Base-by-base conservation (phyloP, 2,113 vertebrate species). In the Pantherophis guttatus region DNA sequence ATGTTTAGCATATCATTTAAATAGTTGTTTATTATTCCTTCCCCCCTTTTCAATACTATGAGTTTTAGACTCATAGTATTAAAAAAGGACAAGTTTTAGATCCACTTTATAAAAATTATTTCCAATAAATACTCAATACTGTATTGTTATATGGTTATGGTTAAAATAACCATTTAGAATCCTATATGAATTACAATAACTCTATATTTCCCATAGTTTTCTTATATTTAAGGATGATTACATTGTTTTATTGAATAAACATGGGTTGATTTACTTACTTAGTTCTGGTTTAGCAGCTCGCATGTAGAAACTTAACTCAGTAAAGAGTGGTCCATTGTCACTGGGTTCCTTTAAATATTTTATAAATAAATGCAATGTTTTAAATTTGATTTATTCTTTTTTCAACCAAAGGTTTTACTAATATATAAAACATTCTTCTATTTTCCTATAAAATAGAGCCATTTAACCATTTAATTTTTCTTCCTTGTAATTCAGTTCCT, bases 261-360 rank as follows among this genome's bases (percentile, higher is more conserved):
- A 17, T 57, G 94, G 94, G 87, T 23, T 11, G 94, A 81, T 94
- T 95, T 92, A 95, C 99, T 98, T 98, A 99, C 99, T 99, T 97
- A 98, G 98, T 89, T 99, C 98, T 90, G 99, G 98, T 93, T 99
- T 99, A 92, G 99, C 99, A 95, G 99, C 99, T 98, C 99, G 96
- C 98, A 98, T 99, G 98, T 99, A 99, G 96, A 99, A 99, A 97
- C 98, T 99, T 94, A 99, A 97, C 97, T 99, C 99, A 86, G 98
- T 99, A 97, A 99, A 99, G 86, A 99, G 98, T 75, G 99, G 99
- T 96, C 99, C 99, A 54, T 99, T 99, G 29, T 99, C 98, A 96
- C 98, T 99, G 89, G 99, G 99, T 94, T 99, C 99, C 99, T 99
- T 95, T 92, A 97, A 97, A 97, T 97, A 55, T 52, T 95, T 94